Evolutionary conservation across 1,140 invertebrate species (phyloP).

Genomic region (Cydia fagiglandana): DNA sequence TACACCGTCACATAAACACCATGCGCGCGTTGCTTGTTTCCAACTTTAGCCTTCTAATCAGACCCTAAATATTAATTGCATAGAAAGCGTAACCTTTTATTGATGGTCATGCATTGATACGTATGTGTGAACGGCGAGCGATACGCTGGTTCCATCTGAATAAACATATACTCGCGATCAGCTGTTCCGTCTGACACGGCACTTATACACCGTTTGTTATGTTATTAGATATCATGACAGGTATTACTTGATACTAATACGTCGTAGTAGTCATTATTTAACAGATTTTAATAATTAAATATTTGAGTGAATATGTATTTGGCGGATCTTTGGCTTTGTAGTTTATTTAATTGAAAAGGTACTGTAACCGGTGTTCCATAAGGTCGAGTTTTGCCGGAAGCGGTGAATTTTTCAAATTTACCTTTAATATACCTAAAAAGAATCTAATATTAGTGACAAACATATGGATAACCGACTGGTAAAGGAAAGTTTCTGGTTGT

Average conservation of each 20-base stretch:
- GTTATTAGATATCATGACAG: conserved; percentile 22
- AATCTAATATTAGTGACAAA: too few relatives aligned
- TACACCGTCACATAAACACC: conserved; percentile 35
- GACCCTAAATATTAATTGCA: background rate
- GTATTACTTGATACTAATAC: conserved; percentile 3
- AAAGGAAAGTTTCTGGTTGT: too few relatives aligned
- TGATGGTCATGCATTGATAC: conserved; percentile 5
- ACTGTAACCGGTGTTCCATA: too few relatives aligned
- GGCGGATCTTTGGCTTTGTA: too few relatives aligned
- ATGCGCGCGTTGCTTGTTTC: conserved; percentile 39
- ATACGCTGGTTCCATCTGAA: conserved; percentile 18
- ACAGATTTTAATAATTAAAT: background rate
- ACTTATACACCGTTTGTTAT: conserved; percentile 21
- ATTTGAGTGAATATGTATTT: too few relatives aligned
- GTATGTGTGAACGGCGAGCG: conserved; percentile 19
- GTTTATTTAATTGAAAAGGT: too few relatives aligned
- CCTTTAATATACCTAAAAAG: too few relatives aligned
- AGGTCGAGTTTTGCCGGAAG: too few relatives aligned
- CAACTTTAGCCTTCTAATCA: background rate
- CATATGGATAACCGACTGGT: too few relatives aligned
- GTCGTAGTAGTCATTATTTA: background rate
- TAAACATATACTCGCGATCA: conserved; percentile 29
- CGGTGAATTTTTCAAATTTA: too few relatives aligned
- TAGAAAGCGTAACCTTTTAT: conserved; percentile 16
- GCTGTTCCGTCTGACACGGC: conserved; percentile 24